Evolutionary conservation across 2,888 invertebrate species (phyloP).

Genomic region (Pelosia muscerda): DNA sequence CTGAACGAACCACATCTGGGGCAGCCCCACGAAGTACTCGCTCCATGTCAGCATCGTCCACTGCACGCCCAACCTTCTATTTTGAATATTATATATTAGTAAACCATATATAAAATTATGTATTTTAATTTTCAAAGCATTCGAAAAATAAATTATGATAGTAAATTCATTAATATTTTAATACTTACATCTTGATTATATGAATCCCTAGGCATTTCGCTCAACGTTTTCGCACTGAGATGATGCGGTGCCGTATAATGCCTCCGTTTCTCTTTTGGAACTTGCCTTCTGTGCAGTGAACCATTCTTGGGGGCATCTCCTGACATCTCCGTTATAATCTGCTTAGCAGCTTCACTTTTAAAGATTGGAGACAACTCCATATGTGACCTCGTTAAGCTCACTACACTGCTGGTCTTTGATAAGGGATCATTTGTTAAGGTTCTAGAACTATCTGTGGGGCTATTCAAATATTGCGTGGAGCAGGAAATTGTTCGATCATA

Average conservation of each 20-base stretch:
- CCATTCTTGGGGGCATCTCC: slow-evolving; percentile 86
- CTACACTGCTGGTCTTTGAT: slow-evolving; percentile 82
- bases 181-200: slow-evolving; percentile 82
- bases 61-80: slow-evolving; percentile 88
- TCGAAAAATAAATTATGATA: not conserved
- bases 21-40: slow-evolving; percentile 91
- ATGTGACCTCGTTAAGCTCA: slow-evolving; percentile 77
- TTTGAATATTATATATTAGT: too few relatives aligned
- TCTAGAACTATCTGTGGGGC: slow-evolving; percentile 79
- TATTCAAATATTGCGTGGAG: slow-evolving; percentile 80
- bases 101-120: too few relatives aligned
- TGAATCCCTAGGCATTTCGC: slow-evolving; percentile 83
- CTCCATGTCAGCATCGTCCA: slow-evolving; percentile 96
- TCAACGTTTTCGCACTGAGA: slow-evolving; percentile 88
- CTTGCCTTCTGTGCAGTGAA: slow-evolving; percentile 88
- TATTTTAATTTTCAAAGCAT: too few relatives aligned
- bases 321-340: slow-evolving; percentile 94
- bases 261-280: slow-evolving; percentile 93
- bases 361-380: slow-evolving; percentile 92
- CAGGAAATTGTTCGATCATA: slow-evolving; percentile 76
- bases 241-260: slow-evolving; percentile 96
- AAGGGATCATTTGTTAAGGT: slow-evolving; percentile 81
- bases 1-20: slow-evolving; percentile 95
- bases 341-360: slow-evolving; percentile 94
- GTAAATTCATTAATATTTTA: not conserved